Evolutionary conservation across 2,797 vertebrate species (phyloP).

Genomic region (Pangasius mekongensis): DNA sequence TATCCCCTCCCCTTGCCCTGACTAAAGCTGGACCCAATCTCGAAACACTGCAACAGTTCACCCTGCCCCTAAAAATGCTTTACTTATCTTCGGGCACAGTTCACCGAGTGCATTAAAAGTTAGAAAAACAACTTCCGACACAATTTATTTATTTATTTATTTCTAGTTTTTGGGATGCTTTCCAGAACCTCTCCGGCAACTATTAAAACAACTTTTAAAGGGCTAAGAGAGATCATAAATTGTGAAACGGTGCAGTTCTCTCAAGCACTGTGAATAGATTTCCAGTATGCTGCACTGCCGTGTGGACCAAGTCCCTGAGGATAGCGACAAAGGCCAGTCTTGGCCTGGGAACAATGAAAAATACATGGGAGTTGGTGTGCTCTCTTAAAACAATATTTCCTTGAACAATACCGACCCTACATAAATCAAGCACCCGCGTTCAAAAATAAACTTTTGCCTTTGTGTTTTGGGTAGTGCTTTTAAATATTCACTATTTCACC

Average conservation of each 20-base stretch:
- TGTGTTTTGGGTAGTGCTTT: slow-evolving; percentile 12
- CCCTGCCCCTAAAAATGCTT: slow-evolving; percentile 56
- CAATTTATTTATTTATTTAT: slow-evolving; percentile 23
- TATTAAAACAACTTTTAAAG: slow-evolving; percentile 64
- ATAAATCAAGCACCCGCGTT: slow-evolving; percentile 58
- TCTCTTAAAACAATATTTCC: slow-evolving; percentile 58
- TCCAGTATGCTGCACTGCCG: slow-evolving; percentile 46
- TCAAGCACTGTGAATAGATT: slow-evolving; percentile 54
- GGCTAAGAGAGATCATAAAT: slow-evolving; percentile 62
- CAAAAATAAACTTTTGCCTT: slow-evolving; percentile 58
- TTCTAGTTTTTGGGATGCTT: slow-evolving; percentile 48
- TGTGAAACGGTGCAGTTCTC: slow-evolving; percentile 55
- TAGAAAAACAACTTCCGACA: slow-evolving; percentile 58
- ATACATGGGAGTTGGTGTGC: slow-evolving; percentile 56
- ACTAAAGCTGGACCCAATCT: slow-evolving; percentile 8
- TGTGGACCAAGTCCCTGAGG: slow-evolving; percentile 54
- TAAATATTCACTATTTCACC: neutral
- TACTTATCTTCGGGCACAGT: slow-evolving; percentile 60
- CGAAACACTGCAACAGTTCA: neutral
- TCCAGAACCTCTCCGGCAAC: slow-evolving; percentile 61
- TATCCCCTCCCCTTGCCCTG: neutral
- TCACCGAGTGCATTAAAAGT: slow-evolving; percentile 62
- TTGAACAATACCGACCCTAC: slow-evolving; percentile 57
- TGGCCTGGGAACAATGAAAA: slow-evolving; percentile 61
- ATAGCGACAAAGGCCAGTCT: slow-evolving; percentile 54